A percentile compares a stretch with the other conserved stretches of the same genome.
These are phyloP conservation scores for Romanogobio albipinnatus DNA, from an alignment of 2,113 vertebrate species.

Conservation along the genomic window DNA sequence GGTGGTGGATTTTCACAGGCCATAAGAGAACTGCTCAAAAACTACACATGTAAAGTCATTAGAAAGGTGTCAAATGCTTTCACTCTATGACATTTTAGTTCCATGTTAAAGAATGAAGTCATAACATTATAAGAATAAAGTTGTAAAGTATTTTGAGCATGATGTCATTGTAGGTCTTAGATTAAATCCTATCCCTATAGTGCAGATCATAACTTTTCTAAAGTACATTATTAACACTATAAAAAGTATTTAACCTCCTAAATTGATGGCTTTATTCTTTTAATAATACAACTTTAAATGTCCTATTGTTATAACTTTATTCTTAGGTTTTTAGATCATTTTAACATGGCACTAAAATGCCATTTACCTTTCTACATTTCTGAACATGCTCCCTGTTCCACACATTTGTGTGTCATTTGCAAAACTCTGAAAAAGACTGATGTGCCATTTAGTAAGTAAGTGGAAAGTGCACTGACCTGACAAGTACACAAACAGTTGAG, in stretches of 20 bases:
- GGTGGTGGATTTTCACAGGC: background rate
- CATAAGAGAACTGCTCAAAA: background rate
- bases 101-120: too few relatives aligned
- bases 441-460: background rate
- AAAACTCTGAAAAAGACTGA: background rate
- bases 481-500: background rate
- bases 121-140: background rate
- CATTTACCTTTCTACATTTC: background rate
- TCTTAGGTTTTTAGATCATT: background rate
- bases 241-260: background rate
- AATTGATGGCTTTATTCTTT: background rate
- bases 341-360: background rate
- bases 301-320: background rate
- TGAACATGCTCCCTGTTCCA: background rate
- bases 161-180: background rate
- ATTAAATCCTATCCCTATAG: background rate
- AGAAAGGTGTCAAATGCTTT: background rate
- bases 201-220: background rate
- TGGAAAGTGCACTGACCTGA: background rate
- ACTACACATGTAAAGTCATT: background rate
- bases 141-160: background rate
- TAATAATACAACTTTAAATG: background rate
- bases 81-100: background rate
- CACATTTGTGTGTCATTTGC: background rate
- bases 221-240: background rate